Evolutionary conservation across 2,888 invertebrate species (phyloP).

Genomic region (Serripes groenlandicus): DNA sequence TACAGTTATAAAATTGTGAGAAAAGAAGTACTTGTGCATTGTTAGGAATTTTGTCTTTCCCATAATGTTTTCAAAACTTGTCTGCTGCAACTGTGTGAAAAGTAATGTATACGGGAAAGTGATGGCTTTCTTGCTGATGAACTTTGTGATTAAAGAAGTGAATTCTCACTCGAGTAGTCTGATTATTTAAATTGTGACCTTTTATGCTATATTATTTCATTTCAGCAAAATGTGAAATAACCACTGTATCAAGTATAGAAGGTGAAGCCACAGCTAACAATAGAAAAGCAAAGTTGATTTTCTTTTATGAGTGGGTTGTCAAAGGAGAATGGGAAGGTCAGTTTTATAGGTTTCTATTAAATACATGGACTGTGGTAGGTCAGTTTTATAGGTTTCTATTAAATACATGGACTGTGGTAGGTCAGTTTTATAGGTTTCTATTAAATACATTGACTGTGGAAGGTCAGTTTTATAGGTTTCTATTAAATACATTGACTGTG

Average conservation of each 20-base stretch:
- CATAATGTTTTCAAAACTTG: background rate
- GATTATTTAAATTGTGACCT: background rate
- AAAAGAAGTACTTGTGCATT: background rate
- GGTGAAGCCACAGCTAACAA: conserved; percentile 99
- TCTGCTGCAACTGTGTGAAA: too few relatives aligned
- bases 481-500: too few relatives aligned
- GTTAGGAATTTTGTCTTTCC: background rate
- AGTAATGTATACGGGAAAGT: too few relatives aligned
- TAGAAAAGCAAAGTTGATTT: conserved; percentile 99
- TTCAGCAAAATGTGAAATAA: conserved; percentile 90
- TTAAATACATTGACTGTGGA: too few relatives aligned
- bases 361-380: too few relatives aligned
- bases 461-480: too few relatives aligned
- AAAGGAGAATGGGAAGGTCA: conserved; percentile 96
- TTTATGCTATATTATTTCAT: conserved; percentile 9
- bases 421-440: too few relatives aligned
- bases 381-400: too few relatives aligned
- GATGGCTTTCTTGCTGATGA: background rate
- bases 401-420: too few relatives aligned
- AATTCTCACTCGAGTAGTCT: background rate
- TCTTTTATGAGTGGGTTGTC: conserved; percentile 99
- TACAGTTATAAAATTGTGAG: too few relatives aligned
- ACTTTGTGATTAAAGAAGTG: background rate
- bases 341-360: too few relatives aligned
- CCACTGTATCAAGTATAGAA: conserved; percentile 93